Conservation (phyloP, 2,888 invertebrate genomes). For the Megaustenia siamemsis region DNA sequence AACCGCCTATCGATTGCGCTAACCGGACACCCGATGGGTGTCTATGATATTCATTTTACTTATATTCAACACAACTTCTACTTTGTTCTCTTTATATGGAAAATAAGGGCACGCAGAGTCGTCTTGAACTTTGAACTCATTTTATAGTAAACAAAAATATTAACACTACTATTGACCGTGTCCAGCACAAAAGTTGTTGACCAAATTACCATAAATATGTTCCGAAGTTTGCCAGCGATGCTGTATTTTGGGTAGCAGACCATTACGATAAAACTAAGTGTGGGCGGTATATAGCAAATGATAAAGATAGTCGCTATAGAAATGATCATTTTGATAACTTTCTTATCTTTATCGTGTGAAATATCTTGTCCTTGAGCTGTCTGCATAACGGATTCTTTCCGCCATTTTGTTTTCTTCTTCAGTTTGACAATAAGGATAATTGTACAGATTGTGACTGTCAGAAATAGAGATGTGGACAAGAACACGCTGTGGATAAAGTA, state of each 20-base stretch:
- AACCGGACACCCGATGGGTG: too few species aligned
- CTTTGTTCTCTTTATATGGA: too few species aligned
- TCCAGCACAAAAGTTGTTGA: not conserved
- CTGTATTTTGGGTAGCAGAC: conserved; percentile 4
- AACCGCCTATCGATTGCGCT: too few species aligned
- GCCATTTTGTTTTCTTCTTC: conserved; percentile 35
- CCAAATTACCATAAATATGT: not conserved
- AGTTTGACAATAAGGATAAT: conserved; percentile 5
- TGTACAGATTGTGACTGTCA: conserved; percentile 1
- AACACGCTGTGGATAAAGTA: conserved; percentile 14
- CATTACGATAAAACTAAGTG: conserved; percentile 2
- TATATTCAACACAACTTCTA: too few species aligned
- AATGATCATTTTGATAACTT: conserved; percentile 14
- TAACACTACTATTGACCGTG: conserved; percentile 4
- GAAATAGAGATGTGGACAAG: not conserved
- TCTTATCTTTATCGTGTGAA: not conserved
- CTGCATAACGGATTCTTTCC: not conserved
- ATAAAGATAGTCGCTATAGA: conserved; percentile 33
- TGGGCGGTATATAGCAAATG: not conserved
- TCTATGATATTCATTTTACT: too few species aligned
- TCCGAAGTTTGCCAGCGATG: not conserved
- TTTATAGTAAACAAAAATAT: conserved; percentile 34
- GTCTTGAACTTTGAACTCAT: conserved; percentile 33
- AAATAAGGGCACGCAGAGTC: not conserved
- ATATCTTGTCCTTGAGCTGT: not conserved